These are phyloP conservation scores for Psettodes erumei DNA, from an alignment of 2,113 vertebrate species.

Conservation along the genomic window DNA sequence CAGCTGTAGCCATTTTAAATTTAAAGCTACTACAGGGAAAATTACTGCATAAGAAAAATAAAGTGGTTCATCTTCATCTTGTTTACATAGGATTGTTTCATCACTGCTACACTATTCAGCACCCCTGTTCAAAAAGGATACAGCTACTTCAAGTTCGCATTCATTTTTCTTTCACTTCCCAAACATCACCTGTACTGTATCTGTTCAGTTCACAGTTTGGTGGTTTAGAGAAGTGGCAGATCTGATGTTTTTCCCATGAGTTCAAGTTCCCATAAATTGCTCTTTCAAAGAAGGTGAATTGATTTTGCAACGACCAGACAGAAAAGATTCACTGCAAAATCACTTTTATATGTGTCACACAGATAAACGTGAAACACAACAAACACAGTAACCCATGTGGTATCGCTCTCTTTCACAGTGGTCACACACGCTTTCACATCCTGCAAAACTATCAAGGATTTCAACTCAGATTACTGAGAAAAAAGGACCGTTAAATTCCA, in stretches of 20 bases:
- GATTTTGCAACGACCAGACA: not conserved
- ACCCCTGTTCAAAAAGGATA: not conserved
- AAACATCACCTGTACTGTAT: not conserved
- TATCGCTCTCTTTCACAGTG: not conserved
- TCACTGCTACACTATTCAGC: not conserved
- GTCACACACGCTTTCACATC: conserved; percentile 15
- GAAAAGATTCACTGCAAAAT: not conserved
- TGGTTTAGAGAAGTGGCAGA: not conserved
- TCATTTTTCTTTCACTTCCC: conserved; percentile 8
- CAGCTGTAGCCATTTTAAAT: not conserved
- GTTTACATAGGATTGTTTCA: not conserved
- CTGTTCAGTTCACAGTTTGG: not conserved
- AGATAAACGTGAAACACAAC: not conserved
- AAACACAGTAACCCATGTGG: not conserved
- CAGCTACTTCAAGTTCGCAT: no score
- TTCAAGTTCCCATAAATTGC: not conserved
- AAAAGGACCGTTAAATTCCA: conserved; percentile 14
- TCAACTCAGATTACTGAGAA: conserved; percentile 10
- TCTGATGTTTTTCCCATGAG: not conserved
- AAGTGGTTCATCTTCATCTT: not conserved
- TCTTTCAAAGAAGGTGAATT: not conserved
- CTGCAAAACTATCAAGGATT: conserved; percentile 28
- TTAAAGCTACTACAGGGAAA: not conserved
- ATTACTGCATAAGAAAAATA: not conserved
- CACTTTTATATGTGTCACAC: not conserved